Evolutionary conservation across 1,140 invertebrate species (phyloP).

Genomic region (Cydia splendana): DNA sequence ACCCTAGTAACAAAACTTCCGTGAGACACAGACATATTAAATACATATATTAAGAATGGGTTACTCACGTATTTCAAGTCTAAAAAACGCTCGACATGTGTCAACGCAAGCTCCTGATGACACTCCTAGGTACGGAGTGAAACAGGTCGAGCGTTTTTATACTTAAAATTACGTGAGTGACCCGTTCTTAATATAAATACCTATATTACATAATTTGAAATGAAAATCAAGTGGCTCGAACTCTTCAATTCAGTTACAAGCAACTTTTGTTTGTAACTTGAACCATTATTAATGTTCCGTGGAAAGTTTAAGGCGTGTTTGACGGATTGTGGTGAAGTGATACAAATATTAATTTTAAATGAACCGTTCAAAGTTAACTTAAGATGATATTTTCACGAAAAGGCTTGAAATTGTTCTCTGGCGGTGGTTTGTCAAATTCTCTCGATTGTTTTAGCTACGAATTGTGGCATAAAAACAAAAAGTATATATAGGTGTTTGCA

Average conservation of each 20-base stretch:
- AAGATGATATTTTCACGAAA: not conserved
- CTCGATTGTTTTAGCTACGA: not conserved
- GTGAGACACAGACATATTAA: too few species aligned
- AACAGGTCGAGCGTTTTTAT: too few species aligned
- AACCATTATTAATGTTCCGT: constrained; percentile 24
- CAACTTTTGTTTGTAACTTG: constrained; percentile 17
- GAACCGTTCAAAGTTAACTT: not conserved
- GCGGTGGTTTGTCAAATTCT: not conserved
- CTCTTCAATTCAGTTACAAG: not conserved
- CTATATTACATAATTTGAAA: not conserved
- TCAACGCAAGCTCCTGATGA: too few species aligned
- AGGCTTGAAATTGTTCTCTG: not conserved
- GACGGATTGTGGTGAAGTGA: constrained; percentile 9
- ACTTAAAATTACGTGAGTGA: too few species aligned
- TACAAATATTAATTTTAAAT: not conserved
- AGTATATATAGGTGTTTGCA: too few species aligned
- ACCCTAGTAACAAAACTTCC: too few species aligned
- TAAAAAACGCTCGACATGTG: too few species aligned
- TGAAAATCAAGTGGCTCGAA: not conserved
- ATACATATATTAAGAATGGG: too few species aligned
- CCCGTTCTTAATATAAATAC: too few species aligned
- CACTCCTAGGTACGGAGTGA: too few species aligned
- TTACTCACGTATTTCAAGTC: too few species aligned
- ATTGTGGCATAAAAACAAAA: too few species aligned
- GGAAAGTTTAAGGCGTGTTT: constrained; percentile 18